A percentile compares a stretch with the other conserved stretches of the same genome.
Conservation (phyloP, 2,888 invertebrate genomes). For the Drosophila kokeensis region DNA sequence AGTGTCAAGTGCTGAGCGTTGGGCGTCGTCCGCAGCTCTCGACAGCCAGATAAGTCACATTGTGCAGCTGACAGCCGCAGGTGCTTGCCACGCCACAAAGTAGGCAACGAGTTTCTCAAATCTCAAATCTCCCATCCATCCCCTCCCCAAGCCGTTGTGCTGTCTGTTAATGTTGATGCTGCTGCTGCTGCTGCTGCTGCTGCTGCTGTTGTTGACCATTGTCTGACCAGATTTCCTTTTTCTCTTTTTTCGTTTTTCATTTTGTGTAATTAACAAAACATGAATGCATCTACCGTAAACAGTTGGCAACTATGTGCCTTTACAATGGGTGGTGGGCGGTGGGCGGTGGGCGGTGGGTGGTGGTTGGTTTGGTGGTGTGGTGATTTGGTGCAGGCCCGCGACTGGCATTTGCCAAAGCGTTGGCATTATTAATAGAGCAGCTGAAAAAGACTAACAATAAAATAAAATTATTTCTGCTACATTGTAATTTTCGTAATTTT, state of each 20-base stretch:
- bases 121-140: no score
- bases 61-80: conserved; percentile 43
- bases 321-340: neutral
- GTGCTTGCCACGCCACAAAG: conserved; percentile 47
- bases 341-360: neutral
- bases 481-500: conserved; percentile 69
- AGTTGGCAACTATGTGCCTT: conserved; percentile 27
- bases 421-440: conserved; percentile 62
- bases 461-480: conserved; percentile 34
- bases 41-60: conserved; percentile 49
- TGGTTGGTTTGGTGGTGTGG: neutral
- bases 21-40: conserved; percentile 6
- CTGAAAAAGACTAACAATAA: conserved; percentile 15
- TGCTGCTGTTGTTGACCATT: conserved; percentile 21
- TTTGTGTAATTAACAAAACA: conserved; percentile 58
- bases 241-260: neutral
- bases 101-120: conserved; percentile 39
- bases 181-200: neutral
- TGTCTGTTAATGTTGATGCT: conserved; percentile 7
- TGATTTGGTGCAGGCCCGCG: neutral
- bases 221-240: conserved; percentile 27
- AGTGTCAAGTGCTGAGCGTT: conserved; percentile 5
- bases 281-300: conserved; percentile 15
- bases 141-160: neutral
- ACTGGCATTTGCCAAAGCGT: conserved; percentile 23